Conservation (phyloP, 2,888 invertebrate species). For the Polydrusus tereticollis region DNA sequence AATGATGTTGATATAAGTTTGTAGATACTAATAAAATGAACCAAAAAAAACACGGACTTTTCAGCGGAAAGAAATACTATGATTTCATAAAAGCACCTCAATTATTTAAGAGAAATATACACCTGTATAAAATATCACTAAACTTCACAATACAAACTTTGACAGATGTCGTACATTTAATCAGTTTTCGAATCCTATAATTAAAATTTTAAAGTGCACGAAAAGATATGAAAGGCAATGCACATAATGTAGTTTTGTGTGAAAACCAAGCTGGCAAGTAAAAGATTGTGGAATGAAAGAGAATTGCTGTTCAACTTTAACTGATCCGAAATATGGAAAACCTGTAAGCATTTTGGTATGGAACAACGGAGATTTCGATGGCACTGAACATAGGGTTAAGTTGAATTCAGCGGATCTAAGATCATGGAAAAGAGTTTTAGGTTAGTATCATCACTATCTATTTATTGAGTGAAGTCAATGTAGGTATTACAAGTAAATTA, state of each 20-base stretch:
- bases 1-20: too few relatives aligned
- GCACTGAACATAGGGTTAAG: slow-evolving; percentile 14
- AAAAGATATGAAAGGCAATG: background rate
- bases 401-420: slow-evolving; percentile 21
- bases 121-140: background rate
- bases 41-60: too few relatives aligned
- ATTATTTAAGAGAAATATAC: too few relatives aligned
- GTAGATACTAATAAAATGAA: too few relatives aligned
- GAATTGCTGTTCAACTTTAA: slow-evolving; percentile 6
- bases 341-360: slow-evolving; percentile 38
- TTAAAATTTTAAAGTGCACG: background rate
- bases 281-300: too few relatives aligned
- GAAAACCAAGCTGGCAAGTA: too few relatives aligned
- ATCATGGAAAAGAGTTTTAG: slow-evolving; percentile 36
- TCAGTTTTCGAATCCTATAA: background rate
- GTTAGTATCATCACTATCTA: too few relatives aligned
- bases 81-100: too few relatives aligned
- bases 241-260: background rate
- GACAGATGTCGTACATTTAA: background rate
- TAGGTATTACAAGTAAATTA: too few relatives aligned
- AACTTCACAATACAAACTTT: background rate
- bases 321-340: slow-evolving; percentile 36
- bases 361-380: slow-evolving; percentile 36
- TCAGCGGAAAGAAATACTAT: too few relatives aligned
- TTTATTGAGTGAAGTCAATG: too few relatives aligned